Conservation (phyloP, 92 coral and sea anemone genomes). For the Galaxea fascicularis region DNA sequence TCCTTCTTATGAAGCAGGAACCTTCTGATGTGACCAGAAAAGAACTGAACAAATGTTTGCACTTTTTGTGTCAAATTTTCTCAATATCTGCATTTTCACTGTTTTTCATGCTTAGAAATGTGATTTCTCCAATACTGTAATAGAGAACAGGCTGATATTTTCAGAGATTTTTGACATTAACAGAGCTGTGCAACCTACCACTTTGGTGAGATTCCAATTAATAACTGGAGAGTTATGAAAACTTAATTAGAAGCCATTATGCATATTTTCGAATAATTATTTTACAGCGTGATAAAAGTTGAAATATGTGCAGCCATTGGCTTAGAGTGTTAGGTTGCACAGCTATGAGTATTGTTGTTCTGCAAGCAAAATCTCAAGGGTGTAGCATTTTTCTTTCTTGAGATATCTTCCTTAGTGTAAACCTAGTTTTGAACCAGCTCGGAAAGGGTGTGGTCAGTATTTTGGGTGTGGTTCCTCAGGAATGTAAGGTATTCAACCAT, state of each 20-base stretch:
- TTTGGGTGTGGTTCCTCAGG: too few species aligned
- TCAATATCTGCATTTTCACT: too few species aligned
- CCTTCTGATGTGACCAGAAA: too few species aligned
- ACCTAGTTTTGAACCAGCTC: conserved; percentile 20
- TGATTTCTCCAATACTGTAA: neutral
- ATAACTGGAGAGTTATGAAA: neutral
- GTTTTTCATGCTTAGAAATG: neutral
- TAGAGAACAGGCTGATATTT: too few species aligned
- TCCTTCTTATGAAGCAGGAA: too few species aligned
- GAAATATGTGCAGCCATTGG: conserved; percentile 5
- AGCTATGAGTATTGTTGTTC: conserved; percentile 18
- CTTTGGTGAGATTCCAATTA: conserved; percentile 6
- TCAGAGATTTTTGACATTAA: too few species aligned
- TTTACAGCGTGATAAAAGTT: conserved; percentile 8
- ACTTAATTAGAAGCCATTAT: conserved; percentile 5
- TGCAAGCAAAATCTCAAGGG: conserved; percentile 13
- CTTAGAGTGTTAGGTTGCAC: conserved; percentile 23
- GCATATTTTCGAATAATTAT: conserved; percentile 15
- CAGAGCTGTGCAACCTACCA: conserved; percentile 2
- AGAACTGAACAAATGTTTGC: too few species aligned
- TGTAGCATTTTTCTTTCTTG: conserved; percentile 16
- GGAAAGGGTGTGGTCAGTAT: too few species aligned
- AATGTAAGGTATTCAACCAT: too few species aligned
- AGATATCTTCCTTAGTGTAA: conserved; percentile 6
- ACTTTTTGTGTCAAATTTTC: too few species aligned